phyloP scores from a whole-genome alignment of 2,113 vertebrate species.

The Microtus montanus region DNA sequence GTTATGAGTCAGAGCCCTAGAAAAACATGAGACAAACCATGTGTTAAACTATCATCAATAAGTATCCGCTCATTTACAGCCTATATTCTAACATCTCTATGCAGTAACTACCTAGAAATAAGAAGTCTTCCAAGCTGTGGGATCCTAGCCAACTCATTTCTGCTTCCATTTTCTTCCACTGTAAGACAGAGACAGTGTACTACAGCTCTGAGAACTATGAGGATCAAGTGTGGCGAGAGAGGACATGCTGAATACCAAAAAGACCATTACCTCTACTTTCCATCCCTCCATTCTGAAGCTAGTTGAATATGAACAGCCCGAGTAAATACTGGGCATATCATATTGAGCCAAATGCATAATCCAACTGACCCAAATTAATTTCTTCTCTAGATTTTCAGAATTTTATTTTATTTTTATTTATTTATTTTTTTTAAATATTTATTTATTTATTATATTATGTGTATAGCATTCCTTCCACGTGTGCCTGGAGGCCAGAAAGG shows the following conservation, averaged over 20 bases:
- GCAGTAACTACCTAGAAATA: constrained; percentile 31
- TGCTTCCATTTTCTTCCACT: background rate
- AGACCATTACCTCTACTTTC: background rate
- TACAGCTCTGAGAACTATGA: background rate
- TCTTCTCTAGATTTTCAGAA: background rate
- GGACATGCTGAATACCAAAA: background rate
- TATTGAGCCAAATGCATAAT: background rate
- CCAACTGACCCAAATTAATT: background rate
- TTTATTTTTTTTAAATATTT: too few relatives aligned
- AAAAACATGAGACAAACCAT: constrained; percentile 25
- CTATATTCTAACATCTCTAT: background rate
- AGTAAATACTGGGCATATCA: background rate
- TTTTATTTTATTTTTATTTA: too few relatives aligned
- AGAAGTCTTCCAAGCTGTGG: constrained; percentile 13
- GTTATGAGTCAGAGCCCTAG: constrained; percentile 1
- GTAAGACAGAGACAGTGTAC: background rate
- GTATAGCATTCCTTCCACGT: too few relatives aligned
- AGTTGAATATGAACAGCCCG: background rate
- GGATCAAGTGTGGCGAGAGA: background rate
- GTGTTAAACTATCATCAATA: background rate
- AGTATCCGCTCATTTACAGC: constrained; percentile 19
- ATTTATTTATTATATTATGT: too few relatives aligned
- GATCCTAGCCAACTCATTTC: constrained; percentile 40
- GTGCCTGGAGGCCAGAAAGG: too few relatives aligned
- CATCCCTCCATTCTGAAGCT: background rate